These are phyloP conservation scores for Podiceps cristatus DNA, from an alignment of 2,113 vertebrate species.

Conservation along the genomic window DNA sequence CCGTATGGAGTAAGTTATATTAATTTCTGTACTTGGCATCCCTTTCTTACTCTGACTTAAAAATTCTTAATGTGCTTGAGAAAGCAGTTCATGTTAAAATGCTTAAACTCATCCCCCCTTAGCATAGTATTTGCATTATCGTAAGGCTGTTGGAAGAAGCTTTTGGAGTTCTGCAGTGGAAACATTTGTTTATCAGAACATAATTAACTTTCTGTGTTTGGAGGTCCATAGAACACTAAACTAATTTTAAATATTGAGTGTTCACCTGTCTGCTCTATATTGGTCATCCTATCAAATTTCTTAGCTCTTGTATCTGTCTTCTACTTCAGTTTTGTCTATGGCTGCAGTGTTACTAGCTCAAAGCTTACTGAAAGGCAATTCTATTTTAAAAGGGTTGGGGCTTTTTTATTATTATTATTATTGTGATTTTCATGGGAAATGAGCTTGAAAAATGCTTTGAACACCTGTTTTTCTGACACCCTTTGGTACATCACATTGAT, in stretches of 20 bases:
- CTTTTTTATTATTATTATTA: neutral
- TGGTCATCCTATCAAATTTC: neutral
- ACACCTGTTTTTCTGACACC: neutral
- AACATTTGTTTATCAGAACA: fast-evolving
- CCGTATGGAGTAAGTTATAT: neutral
- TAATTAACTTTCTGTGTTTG: neutral
- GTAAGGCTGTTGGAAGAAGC: neutral
- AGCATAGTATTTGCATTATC: neutral
- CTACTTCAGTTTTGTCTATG: neutral
- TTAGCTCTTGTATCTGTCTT: neutral
- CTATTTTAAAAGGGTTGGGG: neutral
- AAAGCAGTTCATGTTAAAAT: neutral
- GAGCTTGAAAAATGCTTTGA: neutral
- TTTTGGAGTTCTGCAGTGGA: neutral
- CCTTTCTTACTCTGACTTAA: neutral
- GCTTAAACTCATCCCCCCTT: neutral
- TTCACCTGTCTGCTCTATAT: neutral
- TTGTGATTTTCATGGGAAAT: neutral
- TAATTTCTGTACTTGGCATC: neutral
- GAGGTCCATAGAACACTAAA: neutral
- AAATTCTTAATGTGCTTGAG: neutral
- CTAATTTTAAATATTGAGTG: neutral
- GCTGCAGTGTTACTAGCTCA: neutral
- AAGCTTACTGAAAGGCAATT: neutral
- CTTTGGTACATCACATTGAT: neutral